Percentiles rank a stretch among this genome's conserved stretches.
Evolutionary conservation across 1,140 invertebrate genomes (phyloP).

Genomic region (Adelges cooleyi): DNA sequence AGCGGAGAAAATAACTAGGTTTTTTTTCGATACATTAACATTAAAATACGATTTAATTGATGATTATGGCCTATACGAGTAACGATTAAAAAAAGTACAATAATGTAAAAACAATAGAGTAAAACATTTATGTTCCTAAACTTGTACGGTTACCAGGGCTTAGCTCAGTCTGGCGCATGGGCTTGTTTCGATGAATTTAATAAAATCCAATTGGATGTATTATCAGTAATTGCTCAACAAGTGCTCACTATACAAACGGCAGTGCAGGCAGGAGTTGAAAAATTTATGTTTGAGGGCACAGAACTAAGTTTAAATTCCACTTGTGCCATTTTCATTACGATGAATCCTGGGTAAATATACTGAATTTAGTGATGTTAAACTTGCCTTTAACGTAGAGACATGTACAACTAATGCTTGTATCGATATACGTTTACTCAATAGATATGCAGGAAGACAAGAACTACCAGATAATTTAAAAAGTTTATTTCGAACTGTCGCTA

Average conservation of each 20-base stretch:
- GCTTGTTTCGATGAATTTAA: slow-evolving; percentile 97
- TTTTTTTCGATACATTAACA: too few species aligned
- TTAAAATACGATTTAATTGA: too few species aligned
- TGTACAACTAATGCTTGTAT: slow-evolving; percentile 23
- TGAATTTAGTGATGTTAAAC: too few species aligned
- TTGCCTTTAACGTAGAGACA: too few species aligned
- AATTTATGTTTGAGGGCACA: slow-evolving; percentile 86
- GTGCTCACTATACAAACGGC: slow-evolving; percentile 76
- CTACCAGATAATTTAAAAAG: slow-evolving; percentile 90
- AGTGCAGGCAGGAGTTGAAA: slow-evolving; percentile 60
- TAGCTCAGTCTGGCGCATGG: slow-evolving; percentile 76
- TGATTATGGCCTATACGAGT: too few species aligned
- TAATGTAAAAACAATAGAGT: too few species aligned
- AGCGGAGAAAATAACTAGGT: too few species aligned
- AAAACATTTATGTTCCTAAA: too few species aligned
- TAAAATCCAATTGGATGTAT: slow-evolving; percentile 79
- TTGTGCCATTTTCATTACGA: slow-evolving; percentile 87
- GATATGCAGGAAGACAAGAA: slow-evolving; percentile 64
- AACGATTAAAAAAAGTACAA: too few species aligned
- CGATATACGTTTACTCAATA: too few species aligned
- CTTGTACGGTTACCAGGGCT: too few species aligned
- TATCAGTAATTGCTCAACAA: slow-evolving; percentile 88
- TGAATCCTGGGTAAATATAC: slow-evolving; percentile 76
- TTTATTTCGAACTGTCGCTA: slow-evolving; percentile 82
- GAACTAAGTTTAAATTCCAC: slow-evolving; percentile 80